Base-by-base conservation (phyloP, 2,797 vertebrate genomes). In the Myiotriccus ornatus region DNA sequence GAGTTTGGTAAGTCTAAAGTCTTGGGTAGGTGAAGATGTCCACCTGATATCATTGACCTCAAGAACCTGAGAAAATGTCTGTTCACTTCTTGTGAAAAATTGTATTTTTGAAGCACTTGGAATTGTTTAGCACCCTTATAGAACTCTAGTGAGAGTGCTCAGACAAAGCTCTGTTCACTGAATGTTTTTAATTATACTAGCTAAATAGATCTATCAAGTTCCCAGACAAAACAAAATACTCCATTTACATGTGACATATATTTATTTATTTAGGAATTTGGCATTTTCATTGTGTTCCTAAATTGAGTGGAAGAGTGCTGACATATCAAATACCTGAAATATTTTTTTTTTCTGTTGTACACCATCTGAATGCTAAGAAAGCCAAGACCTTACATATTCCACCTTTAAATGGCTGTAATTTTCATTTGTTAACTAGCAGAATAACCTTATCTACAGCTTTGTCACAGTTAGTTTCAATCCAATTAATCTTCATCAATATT, bases 401-500 rank as follows among this genome's bases (percentile, higher is more conserved):
- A 28, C n/a, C 44, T 82, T 71, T 91, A 87, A 92, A 87, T 75
- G 23, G 35, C 52, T 91, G 53, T 70, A 91, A 91, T 95, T 92
- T 94, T 85, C 50, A 83, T 89, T 79, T 89, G 10, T 73, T 79
- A 93, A 85, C 85, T 71, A 87, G 53, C 27, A 93, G 69, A 94
- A 93, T 91, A 94, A 92, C 69, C 93, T 95, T 96, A 91, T 93
- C 87, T 93, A 47, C 85, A 90, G 60, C 52, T 90, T 59, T 89
- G 82, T 95, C 34, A 1, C 37, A 83, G 67, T 89, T 85, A 89
- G 64, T 89, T 97, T 96, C 91, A 90, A 41, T 95, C 69, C 80
- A 97, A 96, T 97, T 97, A 96, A 96, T 97, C 95, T 95, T 95
- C 96, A 93, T 96, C 94, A 96, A 21, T 94, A 94, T 73, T 93